Evolutionary conservation across 2,113 vertebrate species (phyloP).

Genomic region (Mirza zaza): DNA sequence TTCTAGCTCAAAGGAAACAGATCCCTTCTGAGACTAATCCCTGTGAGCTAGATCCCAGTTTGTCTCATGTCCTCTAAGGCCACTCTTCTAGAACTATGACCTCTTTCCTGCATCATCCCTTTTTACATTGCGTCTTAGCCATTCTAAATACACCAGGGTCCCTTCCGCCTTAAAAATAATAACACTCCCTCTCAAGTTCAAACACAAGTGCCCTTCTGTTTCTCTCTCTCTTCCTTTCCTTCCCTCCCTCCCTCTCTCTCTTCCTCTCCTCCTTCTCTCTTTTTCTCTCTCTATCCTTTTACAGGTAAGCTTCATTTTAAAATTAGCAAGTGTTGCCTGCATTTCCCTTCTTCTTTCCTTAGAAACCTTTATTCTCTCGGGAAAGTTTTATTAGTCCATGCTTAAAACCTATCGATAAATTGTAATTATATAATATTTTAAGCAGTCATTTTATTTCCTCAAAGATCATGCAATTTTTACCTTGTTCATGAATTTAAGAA

Average conservation of each 20-base stretch:
- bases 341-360: constrained; percentile 8
- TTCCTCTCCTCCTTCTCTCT: neutral
- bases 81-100: neutral
- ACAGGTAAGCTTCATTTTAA: neutral
- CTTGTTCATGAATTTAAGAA: neutral
- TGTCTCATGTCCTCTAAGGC: neutral
- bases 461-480: neutral
- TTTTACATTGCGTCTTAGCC: neutral
- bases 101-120: neutral
- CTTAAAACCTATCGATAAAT: neutral
- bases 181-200: neutral
- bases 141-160: neutral
- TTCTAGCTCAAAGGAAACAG: neutral
- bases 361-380: neutral
- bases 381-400: neutral
- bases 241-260: neutral
- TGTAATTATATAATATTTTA: neutral
- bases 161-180: neutral
- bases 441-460: neutral
- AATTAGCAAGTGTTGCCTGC: neutral
- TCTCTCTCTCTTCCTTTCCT: no score
- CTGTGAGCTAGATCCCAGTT: neutral
- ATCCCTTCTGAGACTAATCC: neutral
- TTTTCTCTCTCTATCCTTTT: neutral
- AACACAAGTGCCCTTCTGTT: neutral